Evolutionary conservation across 2,797 vertebrate species (phyloP).

Genomic region (Sternotherus odoratus): DNA sequence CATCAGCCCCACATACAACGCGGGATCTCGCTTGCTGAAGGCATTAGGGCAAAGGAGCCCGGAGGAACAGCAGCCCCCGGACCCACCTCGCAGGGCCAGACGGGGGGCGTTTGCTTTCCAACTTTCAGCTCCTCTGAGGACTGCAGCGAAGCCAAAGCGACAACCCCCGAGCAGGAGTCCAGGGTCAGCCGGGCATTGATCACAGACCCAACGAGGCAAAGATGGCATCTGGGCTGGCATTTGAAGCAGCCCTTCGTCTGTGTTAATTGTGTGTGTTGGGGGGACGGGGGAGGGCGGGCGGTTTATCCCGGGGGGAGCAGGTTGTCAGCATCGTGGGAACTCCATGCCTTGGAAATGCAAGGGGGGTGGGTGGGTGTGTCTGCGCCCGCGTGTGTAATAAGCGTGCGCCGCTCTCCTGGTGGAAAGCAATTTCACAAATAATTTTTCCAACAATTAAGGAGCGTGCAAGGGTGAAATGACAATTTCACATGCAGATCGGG

Average conservation of each 20-base stretch:
- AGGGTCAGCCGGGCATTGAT: neutral
- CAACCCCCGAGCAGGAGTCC: neutral
- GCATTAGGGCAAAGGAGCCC: neutral
- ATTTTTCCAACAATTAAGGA: conserved; percentile 96
- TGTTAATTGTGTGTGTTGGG: neutral
- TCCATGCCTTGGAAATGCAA: conserved; percentile 71
- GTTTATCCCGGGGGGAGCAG: conserved; percentile 7
- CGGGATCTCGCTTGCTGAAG: neutral
- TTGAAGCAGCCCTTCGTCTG: neutral
- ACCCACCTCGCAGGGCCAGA: neutral
- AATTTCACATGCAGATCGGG: conserved; percentile 91
- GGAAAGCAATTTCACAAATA: conserved; percentile 97
- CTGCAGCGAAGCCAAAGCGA: neutral
- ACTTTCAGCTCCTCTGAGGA: neutral
- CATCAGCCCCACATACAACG: neutral
- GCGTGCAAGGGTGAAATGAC: conserved; percentile 96
- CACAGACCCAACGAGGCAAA: neutral
- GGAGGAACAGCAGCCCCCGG: neutral
- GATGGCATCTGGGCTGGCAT: neutral
- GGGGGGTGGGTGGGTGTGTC: neutral
- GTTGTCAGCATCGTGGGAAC: conserved; percentile 83
- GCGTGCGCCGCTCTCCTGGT: conserved; percentile 88
- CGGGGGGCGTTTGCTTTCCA: neutral
- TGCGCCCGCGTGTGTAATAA: conserved; percentile 76
- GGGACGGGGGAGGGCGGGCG: neutral